Base-by-base conservation (phyloP, 2,113 vertebrate genomes). In the Varanus komodoensis region DNA sequence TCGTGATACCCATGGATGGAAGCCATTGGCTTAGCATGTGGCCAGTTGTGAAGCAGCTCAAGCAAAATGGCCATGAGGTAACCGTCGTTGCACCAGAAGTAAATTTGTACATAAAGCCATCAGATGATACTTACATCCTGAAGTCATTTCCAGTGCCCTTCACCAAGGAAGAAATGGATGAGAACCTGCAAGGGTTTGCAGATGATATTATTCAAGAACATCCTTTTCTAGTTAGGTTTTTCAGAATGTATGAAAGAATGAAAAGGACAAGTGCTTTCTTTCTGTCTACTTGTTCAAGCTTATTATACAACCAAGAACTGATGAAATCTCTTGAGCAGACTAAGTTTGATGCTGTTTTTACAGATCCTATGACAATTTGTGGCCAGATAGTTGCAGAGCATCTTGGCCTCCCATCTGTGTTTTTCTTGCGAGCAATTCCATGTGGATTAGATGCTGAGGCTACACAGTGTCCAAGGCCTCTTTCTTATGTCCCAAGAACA, bases 11-110 rank as follows among this genome's bases (percentile, higher is more conserved):
- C 0, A 73, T 98, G 90, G 98, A 99, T 0, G 98, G 98, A 50
- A 99, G 99, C 87, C 99, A 98, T 82, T 99, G 98, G 99, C 95
- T 98, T 44, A 98, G 97, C 4, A 86, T 98, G 29, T 96, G 95
- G 1, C 89, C 96, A 0, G 86, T 98, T 9, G 68, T 97, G n/a
- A 91, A 94, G 0, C 97, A 98, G 94, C 88, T 99, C 90, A 97
- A 96, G 11, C 95, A 93, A 27, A 97, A 94, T 73, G 98, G 98
- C 3, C 98, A 99, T 3, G 90, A 95, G 9, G 91, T 98, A 0
- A 96, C 97, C 0, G 97, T 98, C 4, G 11, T 98, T 0, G 97
- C 97, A 0, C 97, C 98, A 0, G 97, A 98, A 0, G 85, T 91
- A 89, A 97, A 73, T 25, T 0, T 98, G 0, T 48, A 96, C 0